These are phyloP conservation scores for Nomada flava DNA, from an alignment of 2,888 invertebrate genomes.

Conservation along the genomic window DNA sequence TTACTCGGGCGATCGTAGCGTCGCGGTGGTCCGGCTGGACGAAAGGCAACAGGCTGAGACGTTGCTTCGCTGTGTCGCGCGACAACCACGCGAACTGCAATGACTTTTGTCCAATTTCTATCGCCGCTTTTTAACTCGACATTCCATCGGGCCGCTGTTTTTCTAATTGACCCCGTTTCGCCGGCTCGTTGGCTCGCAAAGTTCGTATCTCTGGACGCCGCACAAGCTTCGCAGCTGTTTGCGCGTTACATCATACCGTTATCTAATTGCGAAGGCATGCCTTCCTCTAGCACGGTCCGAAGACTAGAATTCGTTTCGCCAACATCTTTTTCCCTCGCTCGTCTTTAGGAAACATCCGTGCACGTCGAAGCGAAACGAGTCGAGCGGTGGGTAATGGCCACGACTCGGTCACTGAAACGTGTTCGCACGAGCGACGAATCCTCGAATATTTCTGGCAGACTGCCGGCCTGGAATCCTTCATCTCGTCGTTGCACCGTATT, in stretches of 20 bases:
- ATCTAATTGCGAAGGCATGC: constrained; percentile 62
- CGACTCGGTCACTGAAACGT: too few relatives aligned
- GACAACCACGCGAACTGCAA: not conserved
- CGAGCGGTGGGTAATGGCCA: too few relatives aligned
- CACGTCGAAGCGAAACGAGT: too few relatives aligned
- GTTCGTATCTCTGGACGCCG: constrained; percentile 35
- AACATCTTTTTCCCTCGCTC: not conserved
- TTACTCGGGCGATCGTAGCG: not conserved
- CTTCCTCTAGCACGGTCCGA: constrained; percentile 51
- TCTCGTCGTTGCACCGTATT: too few relatives aligned
- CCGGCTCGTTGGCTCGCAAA: constrained; percentile 16
- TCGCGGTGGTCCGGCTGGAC: not conserved
- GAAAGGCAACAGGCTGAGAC: not conserved
- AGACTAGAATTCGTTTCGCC: constrained; percentile 15
- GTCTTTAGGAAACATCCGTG: too few relatives aligned
- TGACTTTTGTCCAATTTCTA: constrained; percentile 12
- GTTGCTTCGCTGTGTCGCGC: not conserved
- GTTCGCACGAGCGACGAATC: too few relatives aligned
- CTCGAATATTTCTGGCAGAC: too few relatives aligned
- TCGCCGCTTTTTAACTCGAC: constrained; percentile 13
- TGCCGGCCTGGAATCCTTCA: too few relatives aligned
- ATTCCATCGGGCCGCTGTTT: constrained; percentile 47
- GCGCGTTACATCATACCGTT: constrained; percentile 63
- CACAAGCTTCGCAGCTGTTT: constrained; percentile 51
- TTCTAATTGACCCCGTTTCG: constrained; percentile 69